Base-by-base conservation (phyloP, 2,113 vertebrate genomes). In the Xiphophorus hellerii region DNA sequence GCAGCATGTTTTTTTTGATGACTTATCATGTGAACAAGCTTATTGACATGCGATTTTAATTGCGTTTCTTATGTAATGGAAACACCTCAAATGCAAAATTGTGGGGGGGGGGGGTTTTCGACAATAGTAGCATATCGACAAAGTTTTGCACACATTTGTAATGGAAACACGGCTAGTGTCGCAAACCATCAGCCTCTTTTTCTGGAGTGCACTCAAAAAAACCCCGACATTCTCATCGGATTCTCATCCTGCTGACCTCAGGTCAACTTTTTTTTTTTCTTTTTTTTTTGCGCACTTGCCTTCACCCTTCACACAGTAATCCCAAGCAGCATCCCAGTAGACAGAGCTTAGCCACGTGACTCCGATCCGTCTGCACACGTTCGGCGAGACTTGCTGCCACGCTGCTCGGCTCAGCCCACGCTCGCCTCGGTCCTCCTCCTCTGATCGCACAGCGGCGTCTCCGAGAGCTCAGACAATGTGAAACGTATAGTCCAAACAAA, bases 401-500 rank as follows among this genome's bases (percentile, higher is more conserved):
- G 31, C 80, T 64, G 64, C 81, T 82, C 74, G 2, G 74, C 62
- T 44, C 69, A 67, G 66, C 74, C 74, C 75, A 65, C 84, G 75
- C 80, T 54, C 61, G 73, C 68, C 77, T 77, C 81, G 60, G 62
- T 69, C 80, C 12, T 30, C 39, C 13, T 74, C 74, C 51, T 74
- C 68, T n/a, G 62, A 73, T 66, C 60, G 27, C 74, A 67, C 69
- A 74, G 77, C 27, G 58, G 69, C 66, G 67, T 1, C 58, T 75
- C 76, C 37, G 61, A 28, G 65, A 84, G 81, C 83, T 76, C 67
- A 80, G 79, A 86, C 81, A 86, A 86, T 83, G 80, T 87, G 85
- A 85, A 85, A 77, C 28, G 17, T 77, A 80, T 71, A 68, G 69
- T 85, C 77, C 73, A 82, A 91, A 88, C 72, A 85, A 88, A 37